A percentile compares a stretch with the other conserved stretches of the same genome.
phyloP scores from a whole-genome alignment of 2,888 invertebrate genomes.

The Horisme vitalbata region DNA sequence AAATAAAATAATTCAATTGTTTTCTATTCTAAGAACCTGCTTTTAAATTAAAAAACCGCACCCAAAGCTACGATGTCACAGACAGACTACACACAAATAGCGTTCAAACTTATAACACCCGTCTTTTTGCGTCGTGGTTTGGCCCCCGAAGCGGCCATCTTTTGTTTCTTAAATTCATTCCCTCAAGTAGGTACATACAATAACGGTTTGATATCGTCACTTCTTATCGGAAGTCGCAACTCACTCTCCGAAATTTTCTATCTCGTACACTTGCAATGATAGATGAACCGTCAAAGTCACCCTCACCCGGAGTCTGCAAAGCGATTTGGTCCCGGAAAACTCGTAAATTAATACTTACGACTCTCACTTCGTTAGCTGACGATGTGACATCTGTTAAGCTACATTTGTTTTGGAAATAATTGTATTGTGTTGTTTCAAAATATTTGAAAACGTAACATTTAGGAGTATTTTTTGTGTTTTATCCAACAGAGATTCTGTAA shows the following conservation, averaged over 20 bases:
- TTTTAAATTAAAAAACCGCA: no score
- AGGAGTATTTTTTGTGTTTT: no score
- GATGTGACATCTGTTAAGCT: slow-evolving; percentile 21
- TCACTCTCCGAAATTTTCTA: slow-evolving; percentile 3
- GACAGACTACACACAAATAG: neutral
- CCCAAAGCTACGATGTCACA: no score
- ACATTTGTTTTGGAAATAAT: neutral
- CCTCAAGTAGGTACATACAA: no score
- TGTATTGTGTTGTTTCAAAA: no score
- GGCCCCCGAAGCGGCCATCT: neutral
- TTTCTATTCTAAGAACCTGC: no score
- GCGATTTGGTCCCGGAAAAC: slow-evolving; percentile 43
- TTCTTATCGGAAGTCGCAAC: slow-evolving; percentile 16
- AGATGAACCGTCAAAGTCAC: slow-evolving; percentile 45
- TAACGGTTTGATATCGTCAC: slow-evolving; percentile 1
- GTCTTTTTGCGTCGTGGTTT: no score
- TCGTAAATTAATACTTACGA: slow-evolving; percentile 52
- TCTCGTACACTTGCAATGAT: slow-evolving; percentile 27
- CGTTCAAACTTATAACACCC: no score
- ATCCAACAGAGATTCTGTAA: no score
- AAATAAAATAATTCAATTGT: no score
- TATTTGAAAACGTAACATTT: no score
- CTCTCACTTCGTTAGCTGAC: slow-evolving; percentile 45
- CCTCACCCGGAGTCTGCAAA: slow-evolving; percentile 35
- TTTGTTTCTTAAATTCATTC: no score